phyloP scores from a whole-genome alignment of 2,888 invertebrate species.

The Rotaria macrura region DNA sequence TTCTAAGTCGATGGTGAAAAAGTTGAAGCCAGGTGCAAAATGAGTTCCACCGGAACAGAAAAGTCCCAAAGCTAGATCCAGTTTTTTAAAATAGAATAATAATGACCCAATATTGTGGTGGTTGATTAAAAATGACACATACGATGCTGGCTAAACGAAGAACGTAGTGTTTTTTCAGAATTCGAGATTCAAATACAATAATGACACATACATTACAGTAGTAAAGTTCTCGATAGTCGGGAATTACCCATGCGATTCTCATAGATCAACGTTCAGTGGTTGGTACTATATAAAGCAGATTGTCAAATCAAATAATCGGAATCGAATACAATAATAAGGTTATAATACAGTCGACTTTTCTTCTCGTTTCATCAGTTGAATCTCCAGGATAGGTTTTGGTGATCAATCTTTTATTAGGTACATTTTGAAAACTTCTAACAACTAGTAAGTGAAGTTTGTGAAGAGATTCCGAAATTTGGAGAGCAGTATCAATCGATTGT shows the following conservation, averaged over 20 bases:
- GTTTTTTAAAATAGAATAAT: slow-evolving; percentile 70
- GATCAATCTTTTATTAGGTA: slow-evolving; percentile 64
- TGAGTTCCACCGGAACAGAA: slow-evolving; percentile 68
- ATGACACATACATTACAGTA: slow-evolving; percentile 54
- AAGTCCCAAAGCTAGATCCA: slow-evolving; percentile 79
- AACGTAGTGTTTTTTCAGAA: background rate
- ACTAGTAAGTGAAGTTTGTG: slow-evolving; percentile 75
- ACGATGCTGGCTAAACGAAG: slow-evolving; percentile 48
- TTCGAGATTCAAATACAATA: background rate
- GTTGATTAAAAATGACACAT: slow-evolving; percentile 79
- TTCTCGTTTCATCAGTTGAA: slow-evolving; percentile 61
- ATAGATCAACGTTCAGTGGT: slow-evolving; percentile 78
- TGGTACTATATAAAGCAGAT: slow-evolving; percentile 68
- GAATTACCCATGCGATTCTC: slow-evolving; percentile 75
- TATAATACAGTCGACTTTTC: slow-evolving; percentile 38
- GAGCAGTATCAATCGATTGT: no score
- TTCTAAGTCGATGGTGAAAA: slow-evolving; percentile 72
- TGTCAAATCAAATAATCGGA: slow-evolving; percentile 43
- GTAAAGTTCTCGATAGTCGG: slow-evolving; percentile 70
- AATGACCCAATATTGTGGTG: slow-evolving; percentile 92
- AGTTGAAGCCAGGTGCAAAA: slow-evolving; percentile 75
- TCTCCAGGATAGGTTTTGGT: slow-evolving; percentile 68
- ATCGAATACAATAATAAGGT: slow-evolving; percentile 58
- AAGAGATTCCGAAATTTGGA: slow-evolving; percentile 62
- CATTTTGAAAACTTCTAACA: slow-evolving; percentile 64